Evolutionary conservation across 1,140 invertebrate genomes (phyloP), one percentile per base, ranked within the genome.

Genomic region (Hormaphis cornu): DNA sequence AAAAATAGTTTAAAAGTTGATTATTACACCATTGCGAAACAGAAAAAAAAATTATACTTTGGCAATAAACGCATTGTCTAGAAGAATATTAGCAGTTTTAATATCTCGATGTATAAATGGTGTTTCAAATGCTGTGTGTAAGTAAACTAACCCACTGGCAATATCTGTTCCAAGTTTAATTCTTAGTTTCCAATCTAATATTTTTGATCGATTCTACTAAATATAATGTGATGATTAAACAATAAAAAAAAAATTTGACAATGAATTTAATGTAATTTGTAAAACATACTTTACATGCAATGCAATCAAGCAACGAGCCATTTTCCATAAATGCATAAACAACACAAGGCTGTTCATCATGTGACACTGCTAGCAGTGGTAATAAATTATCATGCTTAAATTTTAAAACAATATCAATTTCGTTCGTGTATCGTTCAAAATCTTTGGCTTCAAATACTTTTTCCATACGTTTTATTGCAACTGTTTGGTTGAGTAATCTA

Each of bases 51-150:
- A 53, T 71, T 66, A 73, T 79, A 86, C 85, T 80, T 87, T 90
- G 2, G 87, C 83, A 24, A 80, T 78, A 73, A 82, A 82, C 59
- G 83, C 76, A 53, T 77, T 77, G 75, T 86, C 86, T 12, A 90
- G 75, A 28, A 90, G 77, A 76, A 90, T 85, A 78, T 90, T 90
- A 2, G 87, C 86, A 77, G 83, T 85, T 79, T 90, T 90, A 18
- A 90, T 83, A 79, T 90, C 88, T 70, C 87, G 79, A 76, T 90
- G 87, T 71, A 89, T 83, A 20, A 87, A 78, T 12, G 83, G 83
- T 56, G 78, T 79, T 1, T 78, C 74, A 72, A 77, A 75, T 16
- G 75, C 77, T 35, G 81, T 81, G 75, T 90, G 87, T 16, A 90
- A 79, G 76, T 87, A 86, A 46, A 80, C 77, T 30, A 87, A 76